phyloP scores from a whole-genome alignment of 2,797 vertebrate genomes.

The Scleropages formosus region DNA sequence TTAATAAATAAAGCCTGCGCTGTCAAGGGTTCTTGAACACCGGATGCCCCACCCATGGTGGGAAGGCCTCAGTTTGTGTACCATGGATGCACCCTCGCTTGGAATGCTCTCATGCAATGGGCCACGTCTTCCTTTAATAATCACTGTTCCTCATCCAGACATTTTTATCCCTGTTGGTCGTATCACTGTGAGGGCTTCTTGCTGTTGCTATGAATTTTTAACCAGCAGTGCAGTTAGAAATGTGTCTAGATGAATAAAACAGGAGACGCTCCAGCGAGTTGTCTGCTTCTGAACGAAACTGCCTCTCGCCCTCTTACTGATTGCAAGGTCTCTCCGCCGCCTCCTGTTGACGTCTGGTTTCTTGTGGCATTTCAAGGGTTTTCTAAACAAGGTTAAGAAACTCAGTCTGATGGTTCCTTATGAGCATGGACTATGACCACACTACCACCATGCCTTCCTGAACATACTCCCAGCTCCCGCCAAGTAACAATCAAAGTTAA shows the following conservation, averaged over 20 bases:
- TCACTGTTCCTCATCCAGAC: slow-evolving; percentile 29
- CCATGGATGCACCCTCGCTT: background rate
- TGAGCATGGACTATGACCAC: background rate
- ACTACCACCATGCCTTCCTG: background rate
- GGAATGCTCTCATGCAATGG: background rate
- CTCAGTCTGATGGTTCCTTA: background rate
- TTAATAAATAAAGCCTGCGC: background rate
- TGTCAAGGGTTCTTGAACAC: too few species aligned
- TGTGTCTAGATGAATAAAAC: slow-evolving; percentile 42
- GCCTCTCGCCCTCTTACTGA: slow-evolving; percentile 15
- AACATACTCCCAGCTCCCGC: background rate
- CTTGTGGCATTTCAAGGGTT: background rate
- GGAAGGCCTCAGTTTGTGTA: too few species aligned
- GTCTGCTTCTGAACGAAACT: background rate
- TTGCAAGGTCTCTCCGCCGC: slow-evolving; percentile 4
- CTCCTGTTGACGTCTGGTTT: background rate
- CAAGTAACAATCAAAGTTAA: too few species aligned
- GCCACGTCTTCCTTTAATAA: slow-evolving; percentile 27
- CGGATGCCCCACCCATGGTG: too few species aligned
- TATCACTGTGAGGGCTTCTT: slow-evolving; percentile 21
- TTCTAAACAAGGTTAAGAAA: background rate
- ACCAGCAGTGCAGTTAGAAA: slow-evolving; percentile 35
- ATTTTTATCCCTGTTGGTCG: slow-evolving; percentile 27
- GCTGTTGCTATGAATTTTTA: slow-evolving; percentile 37
- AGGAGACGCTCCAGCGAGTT: slow-evolving; percentile 19